These are phyloP conservation scores for Odocoileus hemionus DNA, from an alignment of 2,113 vertebrate genomes.

Conservation along the genomic window DNA sequence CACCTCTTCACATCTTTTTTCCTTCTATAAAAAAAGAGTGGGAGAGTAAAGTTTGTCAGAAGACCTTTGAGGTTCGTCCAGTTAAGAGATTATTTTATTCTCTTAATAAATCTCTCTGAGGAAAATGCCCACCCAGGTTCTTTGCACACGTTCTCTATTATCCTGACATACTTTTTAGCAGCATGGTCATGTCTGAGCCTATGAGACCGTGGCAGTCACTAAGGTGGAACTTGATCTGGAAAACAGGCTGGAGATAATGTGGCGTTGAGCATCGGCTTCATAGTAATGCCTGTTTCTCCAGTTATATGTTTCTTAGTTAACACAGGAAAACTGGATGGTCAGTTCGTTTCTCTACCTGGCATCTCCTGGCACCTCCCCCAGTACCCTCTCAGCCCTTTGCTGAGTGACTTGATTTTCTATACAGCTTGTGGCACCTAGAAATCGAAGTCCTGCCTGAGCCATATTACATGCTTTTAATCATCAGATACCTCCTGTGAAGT, in stretches of 20 bases:
- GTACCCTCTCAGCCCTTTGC: neutral
- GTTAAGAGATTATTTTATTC: neutral
- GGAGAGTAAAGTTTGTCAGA: neutral
- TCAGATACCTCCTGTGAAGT: neutral
- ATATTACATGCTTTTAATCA: neutral
- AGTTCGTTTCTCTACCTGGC: neutral
- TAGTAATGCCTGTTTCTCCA: neutral
- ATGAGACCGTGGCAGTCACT: no score
- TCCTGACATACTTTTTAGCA: neutral
- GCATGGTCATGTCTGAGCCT: accelerated
- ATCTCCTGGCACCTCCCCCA: neutral
- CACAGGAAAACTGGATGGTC: neutral
- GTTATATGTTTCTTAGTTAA: neutral
- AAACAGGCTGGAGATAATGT: neutral
- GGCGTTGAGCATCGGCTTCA: neutral
- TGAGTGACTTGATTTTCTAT: neutral
- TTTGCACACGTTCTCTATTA: neutral
- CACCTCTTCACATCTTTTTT: neutral
- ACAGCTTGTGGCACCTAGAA: neutral
- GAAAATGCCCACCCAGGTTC: neutral
- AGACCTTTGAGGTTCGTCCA: neutral
- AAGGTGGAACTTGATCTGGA: neutral
- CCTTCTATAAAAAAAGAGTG: neutral
- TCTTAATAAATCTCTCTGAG: neutral
- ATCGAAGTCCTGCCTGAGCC: neutral